A percentile compares a stretch with the other conserved stretches of the same genome.
Evolutionary conservation across 2,113 vertebrate genomes (phyloP).

Genomic region (Prietella phreatophila): DNA sequence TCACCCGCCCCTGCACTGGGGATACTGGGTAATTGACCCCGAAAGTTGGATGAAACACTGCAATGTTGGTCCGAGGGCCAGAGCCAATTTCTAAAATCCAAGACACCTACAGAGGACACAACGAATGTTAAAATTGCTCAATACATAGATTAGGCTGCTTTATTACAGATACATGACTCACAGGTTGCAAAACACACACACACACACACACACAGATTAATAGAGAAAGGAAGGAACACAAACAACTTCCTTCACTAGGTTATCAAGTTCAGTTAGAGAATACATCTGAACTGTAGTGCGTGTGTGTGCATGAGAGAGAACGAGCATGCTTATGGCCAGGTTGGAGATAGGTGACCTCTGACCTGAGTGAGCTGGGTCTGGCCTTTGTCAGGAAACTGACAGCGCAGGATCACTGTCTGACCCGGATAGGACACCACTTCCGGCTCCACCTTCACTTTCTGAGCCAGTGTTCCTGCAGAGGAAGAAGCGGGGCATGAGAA

Average conservation of each 20-base stretch:
- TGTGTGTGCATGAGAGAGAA: not conserved
- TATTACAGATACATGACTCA: not conserved
- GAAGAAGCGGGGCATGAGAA: slow-evolving; percentile 20
- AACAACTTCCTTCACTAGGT: not conserved
- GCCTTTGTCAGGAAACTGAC: slow-evolving; percentile 67
- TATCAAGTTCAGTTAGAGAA: not conserved
- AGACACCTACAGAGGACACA: slow-evolving; percentile 69
- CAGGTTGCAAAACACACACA: not conserved
- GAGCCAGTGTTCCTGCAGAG: slow-evolving; percentile 62
- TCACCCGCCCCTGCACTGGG: slow-evolving; percentile 61
- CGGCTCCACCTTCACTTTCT: slow-evolving; percentile 71
- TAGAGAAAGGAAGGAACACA: not conserved
- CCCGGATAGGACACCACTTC: slow-evolving; percentile 77
- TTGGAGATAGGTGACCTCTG: slow-evolving; percentile 38
- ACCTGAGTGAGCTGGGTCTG: slow-evolving; percentile 67
- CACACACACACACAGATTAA: not conserved
- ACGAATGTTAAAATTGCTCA: not conserved
- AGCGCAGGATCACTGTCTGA: slow-evolving; percentile 72
- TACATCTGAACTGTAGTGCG: not conserved
- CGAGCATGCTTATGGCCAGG: not conserved
- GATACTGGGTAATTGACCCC: slow-evolving; percentile 73
- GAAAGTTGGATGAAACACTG: slow-evolving; percentile 74
- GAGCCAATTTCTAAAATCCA: slow-evolving; percentile 74
- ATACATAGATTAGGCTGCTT: not conserved
- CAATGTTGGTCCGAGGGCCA: slow-evolving; percentile 68